Base-by-base conservation (phyloP, 64 coral and sea anemone genomes). In the Dendronephthya gigantea region DNA sequence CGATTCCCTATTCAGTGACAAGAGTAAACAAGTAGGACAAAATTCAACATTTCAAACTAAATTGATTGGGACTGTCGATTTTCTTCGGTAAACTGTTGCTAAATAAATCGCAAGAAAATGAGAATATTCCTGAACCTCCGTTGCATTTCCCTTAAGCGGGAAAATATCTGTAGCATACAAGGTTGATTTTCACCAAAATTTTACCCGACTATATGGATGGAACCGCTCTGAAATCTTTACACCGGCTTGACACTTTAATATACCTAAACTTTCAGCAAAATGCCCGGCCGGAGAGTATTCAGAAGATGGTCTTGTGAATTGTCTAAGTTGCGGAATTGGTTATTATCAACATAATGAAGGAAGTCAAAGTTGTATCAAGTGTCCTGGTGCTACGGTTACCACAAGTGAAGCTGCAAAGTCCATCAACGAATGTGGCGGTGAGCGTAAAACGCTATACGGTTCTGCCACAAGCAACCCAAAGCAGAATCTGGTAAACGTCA, bases 361-460 rank as follows among this genome's bases (percentile, higher is more conserved):
- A 37, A 84, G 83, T 40, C 82, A 43, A 37, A 74, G 36, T 0
- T 98, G 95, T 55, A 48, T 81, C 70, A 83, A 29, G 23, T 98
- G 95, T 83, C 95, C 95, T 16, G 95, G 95, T 55, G 93, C 89
- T 49, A 90, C 95, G 15, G 91, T 87, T 14, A 93, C 95, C 6
- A 31, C 93, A 16, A 84, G 82, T 39, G 83, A 82, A 82, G 95
- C 83, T 32, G 79, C 95, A 55, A 90, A 82, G n/a, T 93, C 95
- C 15, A 82, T 98, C 39, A 84, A 70, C 49, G 88, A 91, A 65
- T 98, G 95, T 76, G 95, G 95, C 89, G 90, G 95, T 98, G 89
- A 91, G 90, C 36, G 32, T 34, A 27, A 62, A 62, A 62, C 25
- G 25, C 25, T 22, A n/a, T n/a, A n/a, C n/a, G n/a, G n/a, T n/a